These are phyloP conservation scores for Drosophila falleni DNA, from an alignment of 2,888 invertebrate species.

Conservation along the genomic window DNA sequence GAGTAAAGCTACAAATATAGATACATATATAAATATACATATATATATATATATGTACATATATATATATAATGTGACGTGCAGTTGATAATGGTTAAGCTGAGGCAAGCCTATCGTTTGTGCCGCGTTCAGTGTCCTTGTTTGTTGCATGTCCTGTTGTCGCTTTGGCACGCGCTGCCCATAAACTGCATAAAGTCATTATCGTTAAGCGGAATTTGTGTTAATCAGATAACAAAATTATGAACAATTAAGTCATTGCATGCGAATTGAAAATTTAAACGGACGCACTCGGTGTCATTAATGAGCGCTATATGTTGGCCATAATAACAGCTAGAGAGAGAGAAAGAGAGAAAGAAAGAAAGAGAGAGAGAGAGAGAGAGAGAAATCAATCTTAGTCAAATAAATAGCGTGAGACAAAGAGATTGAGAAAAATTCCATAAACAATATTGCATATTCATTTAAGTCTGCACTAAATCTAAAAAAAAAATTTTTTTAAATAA, in stretches of 20 bases:
- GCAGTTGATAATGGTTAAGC: slow-evolving; percentile 72
- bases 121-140: slow-evolving; percentile 12
- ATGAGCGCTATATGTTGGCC: slow-evolving; percentile 39
- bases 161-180: slow-evolving; percentile 63
- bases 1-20: neutral
- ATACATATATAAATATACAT: neutral
- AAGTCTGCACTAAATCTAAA: neutral
- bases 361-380: neutral
- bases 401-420: slow-evolving; percentile 19
- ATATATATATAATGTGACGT: slow-evolving; percentile 46
- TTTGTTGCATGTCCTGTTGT: slow-evolving; percentile 34
- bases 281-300: slow-evolving; percentile 49
- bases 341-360: neutral
- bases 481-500: no score
- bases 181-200: slow-evolving; percentile 81
- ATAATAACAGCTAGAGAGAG: slow-evolving; percentile 15
- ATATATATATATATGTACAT: slow-evolving; percentile 4
- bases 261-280: slow-evolving; percentile 80
- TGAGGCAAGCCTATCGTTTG: slow-evolving; percentile 23
- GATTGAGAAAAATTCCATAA: slow-evolving; percentile 47
- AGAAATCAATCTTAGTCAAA: slow-evolving; percentile 1
- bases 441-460: slow-evolving; percentile 30
- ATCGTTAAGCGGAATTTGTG: slow-evolving; percentile 81
- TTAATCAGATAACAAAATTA: slow-evolving; percentile 81
- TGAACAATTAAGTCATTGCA: slow-evolving; percentile 81